phyloP scores from a whole-genome alignment of 2,797 vertebrate species.

The Etheostoma nigrum region DNA sequence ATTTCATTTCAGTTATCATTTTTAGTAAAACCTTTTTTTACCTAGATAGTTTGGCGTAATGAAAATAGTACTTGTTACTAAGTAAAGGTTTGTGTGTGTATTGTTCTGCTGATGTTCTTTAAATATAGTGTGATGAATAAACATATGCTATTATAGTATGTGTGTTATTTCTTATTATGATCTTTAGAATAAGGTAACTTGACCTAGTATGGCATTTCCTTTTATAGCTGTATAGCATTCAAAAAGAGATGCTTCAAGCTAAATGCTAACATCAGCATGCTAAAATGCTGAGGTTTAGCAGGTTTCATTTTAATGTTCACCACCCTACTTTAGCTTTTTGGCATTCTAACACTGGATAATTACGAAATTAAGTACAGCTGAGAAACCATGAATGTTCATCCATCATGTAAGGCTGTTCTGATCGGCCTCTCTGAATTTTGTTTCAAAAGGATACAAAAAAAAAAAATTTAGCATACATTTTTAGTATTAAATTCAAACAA shows the following conservation, averaged over 20 bases:
- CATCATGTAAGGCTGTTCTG: neutral
- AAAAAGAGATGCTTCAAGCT: neutral
- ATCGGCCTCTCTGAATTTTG: neutral
- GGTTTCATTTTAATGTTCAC: neutral
- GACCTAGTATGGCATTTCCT: too few relatives aligned
- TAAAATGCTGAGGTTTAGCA: neutral
- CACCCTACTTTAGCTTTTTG: neutral
- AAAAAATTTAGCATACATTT: neutral
- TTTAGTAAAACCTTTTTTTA: conserved; percentile 17
- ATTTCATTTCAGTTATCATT: conserved; percentile 14
- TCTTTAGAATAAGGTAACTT: too few relatives aligned
- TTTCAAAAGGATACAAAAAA: conserved; percentile 7
- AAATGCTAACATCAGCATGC: neutral
- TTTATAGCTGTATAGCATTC: neutral
- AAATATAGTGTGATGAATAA: too few relatives aligned
- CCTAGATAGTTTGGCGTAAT: neutral
- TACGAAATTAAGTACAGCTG: neutral
- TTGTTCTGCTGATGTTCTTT: neutral
- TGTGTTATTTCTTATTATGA: too few relatives aligned
- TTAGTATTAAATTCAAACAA: conserved; percentile 1
- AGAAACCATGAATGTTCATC: neutral
- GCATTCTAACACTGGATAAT: conserved; percentile 4
- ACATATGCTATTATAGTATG: too few relatives aligned
- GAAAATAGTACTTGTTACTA: neutral
- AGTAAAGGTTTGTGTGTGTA: neutral